A percentile compares a stretch with the other conserved stretches of the same genome.
phyloP scores from a whole-genome alignment of 2,113 vertebrate genomes.

The Melierax canorus region DNA sequence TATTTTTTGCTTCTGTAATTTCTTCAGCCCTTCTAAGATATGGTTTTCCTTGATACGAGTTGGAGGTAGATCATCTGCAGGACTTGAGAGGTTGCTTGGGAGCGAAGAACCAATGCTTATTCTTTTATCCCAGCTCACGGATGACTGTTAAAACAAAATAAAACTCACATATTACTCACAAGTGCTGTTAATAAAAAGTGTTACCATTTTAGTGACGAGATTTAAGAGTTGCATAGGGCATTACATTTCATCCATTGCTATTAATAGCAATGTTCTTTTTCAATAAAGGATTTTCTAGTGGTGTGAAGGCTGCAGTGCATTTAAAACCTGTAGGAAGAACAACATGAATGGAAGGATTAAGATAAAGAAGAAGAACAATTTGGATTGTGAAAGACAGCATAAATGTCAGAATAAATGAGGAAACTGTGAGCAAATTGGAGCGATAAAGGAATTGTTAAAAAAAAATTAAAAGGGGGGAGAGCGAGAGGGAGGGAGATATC shows the following conservation, averaged over 20 bases:
- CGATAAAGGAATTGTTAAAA: background rate
- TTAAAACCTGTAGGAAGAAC: background rate
- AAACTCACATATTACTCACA: background rate
- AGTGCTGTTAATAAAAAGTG: background rate
- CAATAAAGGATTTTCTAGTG: background rate
- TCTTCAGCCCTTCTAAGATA: slow-evolving; percentile 87
- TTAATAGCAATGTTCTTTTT: slow-evolving; percentile 6
- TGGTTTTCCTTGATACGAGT: slow-evolving; percentile 87
- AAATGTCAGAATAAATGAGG: background rate
- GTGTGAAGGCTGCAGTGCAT: background rate
- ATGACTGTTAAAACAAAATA: slow-evolving; percentile 71
- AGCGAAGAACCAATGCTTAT: slow-evolving; percentile 84
- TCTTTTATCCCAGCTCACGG: slow-evolving; percentile 87
- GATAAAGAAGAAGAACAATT: slow-evolving; percentile 17
- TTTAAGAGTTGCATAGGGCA: background rate
- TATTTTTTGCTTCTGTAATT: slow-evolving; percentile 82
- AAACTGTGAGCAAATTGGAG: background rate
- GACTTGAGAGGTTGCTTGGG: slow-evolving; percentile 81
- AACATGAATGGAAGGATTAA: slow-evolving; percentile 19
- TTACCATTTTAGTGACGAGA: background rate
- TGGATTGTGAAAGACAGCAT: slow-evolving; percentile 1
- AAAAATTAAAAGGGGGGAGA: background rate
- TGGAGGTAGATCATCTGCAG: slow-evolving; percentile 82
- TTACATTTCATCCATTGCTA: background rate
- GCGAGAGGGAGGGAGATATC: background rate